These are phyloP conservation scores for Hirundo rustica DNA, from an alignment of 2,797 vertebrate genomes.

Conservation along the genomic window DNA sequence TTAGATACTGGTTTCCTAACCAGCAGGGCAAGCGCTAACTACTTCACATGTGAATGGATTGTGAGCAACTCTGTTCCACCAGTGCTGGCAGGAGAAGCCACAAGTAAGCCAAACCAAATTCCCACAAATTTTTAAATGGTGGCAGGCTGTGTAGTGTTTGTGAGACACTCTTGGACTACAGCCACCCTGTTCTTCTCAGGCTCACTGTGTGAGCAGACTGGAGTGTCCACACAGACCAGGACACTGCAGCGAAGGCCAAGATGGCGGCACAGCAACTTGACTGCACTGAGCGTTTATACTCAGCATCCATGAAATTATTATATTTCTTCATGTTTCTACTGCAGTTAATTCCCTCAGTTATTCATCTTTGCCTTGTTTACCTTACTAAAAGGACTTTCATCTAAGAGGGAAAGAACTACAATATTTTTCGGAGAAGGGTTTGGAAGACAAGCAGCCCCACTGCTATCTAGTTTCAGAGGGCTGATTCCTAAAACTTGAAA, in stretches of 20 bases:
- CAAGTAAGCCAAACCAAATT: background rate
- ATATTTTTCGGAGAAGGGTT: background rate
- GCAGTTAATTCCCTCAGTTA: background rate
- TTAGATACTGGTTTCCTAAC: background rate
- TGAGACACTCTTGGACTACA: background rate
- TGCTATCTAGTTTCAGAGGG: background rate
- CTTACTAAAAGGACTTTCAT: background rate
- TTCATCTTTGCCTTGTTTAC: background rate
- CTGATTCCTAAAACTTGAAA: background rate
- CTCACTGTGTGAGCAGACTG: background rate
- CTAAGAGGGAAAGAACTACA: background rate
- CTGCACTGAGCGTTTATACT: fast-evolving
- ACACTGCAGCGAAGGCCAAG: background rate
- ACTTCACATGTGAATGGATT: background rate
- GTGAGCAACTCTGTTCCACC: background rate
- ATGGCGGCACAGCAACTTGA: fast-evolving
- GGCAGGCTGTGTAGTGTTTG: background rate
- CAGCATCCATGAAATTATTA: background rate
- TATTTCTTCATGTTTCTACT: background rate
- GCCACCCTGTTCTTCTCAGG: background rate
- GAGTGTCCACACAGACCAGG: fast-evolving
- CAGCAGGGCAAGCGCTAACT: background rate
- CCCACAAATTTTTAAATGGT: background rate
- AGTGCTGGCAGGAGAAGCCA: background rate
- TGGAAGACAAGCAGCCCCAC: background rate